Evolutionary conservation across 2,113 vertebrate genomes (phyloP), one percentile per base, ranked within the genome.

Genomic region (Sceloporus undulatus): DNA sequence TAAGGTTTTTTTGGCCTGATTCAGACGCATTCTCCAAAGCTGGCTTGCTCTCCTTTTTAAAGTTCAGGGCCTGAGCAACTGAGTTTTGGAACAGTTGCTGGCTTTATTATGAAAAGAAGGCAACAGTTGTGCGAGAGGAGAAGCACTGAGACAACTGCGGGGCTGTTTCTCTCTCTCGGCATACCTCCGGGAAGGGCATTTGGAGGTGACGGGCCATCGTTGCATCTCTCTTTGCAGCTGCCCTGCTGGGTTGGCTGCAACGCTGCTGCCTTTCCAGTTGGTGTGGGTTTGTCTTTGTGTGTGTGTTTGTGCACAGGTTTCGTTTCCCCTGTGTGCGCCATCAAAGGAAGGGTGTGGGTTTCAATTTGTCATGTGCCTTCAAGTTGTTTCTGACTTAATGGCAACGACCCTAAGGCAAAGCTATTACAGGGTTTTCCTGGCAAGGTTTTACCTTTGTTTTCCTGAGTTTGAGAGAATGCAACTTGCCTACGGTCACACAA

Each of bases 41-140:
- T 92, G 9, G 3, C 10, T 62, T 25, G 4, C 85, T 93, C n/a
- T 91, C 79, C 84, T 80, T 88, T 88, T 85, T 91, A 76, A 90
- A 91, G 94, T 92, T 92, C 91, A 68, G 93, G 90, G 96, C 93
- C 94, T 90, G 95, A 96, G 97, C 96, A 96, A 95, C 76, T 92
- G 76, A 52, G 94, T 90, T 90, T 91, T 93, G 94, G 96, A 98
- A 97, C 98, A 99, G 98, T 99, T 99, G 99, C 97, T 95, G 95
- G 94, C 89, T 96, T 96, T 97, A 84, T 95, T 96, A 96, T 96
- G 92, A 96, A 95, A 96, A 92, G 95, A 95, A 88, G 84, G 94
- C 95, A 97, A 96, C 98, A 98, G 98, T 98, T 98, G 98, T 97
- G 92, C 93, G 90, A 95, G 95, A 96, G 97, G 94, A 97, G 97